Evolutionary conservation across 2,888 invertebrate species (phyloP).

Genomic region (Frankliniella fusca): DNA sequence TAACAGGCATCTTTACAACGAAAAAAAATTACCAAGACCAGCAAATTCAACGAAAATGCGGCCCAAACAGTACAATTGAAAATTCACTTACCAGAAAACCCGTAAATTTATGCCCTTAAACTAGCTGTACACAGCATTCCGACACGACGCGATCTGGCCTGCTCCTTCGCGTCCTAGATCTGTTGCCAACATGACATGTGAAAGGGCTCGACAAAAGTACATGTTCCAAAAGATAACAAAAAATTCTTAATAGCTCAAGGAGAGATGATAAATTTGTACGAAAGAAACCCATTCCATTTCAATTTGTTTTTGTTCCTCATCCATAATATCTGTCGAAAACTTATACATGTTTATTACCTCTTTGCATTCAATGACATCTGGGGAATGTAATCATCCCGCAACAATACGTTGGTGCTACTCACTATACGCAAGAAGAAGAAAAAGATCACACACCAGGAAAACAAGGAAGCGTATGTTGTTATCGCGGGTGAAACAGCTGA

Average conservation of each 20-base stretch:
- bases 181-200: neutral
- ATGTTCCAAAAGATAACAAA: neutral
- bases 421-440: too few relatives aligned
- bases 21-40: neutral
- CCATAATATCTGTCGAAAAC: neutral
- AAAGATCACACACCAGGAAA: too few relatives aligned
- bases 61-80: neutral
- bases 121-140: conserved; percentile 22
- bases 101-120: conserved; percentile 10
- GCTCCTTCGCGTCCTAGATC: neutral
- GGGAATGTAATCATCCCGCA: too few relatives aligned
- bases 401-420: too few relatives aligned
- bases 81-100: neutral
- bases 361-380: too few relatives aligned
- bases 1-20: neutral
- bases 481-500: too few relatives aligned
- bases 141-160: neutral
- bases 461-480: too few relatives aligned
- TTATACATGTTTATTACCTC: too few relatives aligned
- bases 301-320: neutral
- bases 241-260: neutral
- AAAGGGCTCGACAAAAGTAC: neutral
- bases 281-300: neutral
- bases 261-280: neutral
- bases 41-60: neutral